Evolutionary conservation across 2,797 vertebrate species (phyloP).

Genomic region (Lacerta agilis): DNA sequence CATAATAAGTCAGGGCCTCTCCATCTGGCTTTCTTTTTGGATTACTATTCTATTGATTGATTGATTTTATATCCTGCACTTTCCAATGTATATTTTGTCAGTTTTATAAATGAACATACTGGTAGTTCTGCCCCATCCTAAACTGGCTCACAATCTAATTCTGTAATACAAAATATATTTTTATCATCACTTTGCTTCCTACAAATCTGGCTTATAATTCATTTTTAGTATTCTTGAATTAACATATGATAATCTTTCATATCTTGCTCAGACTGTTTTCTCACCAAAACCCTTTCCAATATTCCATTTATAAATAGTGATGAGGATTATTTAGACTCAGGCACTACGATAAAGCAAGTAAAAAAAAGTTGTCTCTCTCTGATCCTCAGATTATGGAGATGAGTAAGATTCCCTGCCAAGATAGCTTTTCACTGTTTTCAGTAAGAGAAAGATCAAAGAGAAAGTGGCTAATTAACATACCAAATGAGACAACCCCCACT

Average conservation of each 20-base stretch:
- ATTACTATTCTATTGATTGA: conserved; percentile 16
- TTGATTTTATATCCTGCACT: neutral
- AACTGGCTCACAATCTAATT: neutral
- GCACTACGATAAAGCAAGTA: conserved; percentile 72
- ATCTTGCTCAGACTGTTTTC: conserved; percentile 56
- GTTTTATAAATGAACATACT: neutral
- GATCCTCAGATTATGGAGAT: conserved; percentile 85
- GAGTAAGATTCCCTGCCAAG: conserved; percentile 84
- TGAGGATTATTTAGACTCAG: conserved; percentile 69
- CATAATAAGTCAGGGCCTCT: neutral
- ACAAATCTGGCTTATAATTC: conserved; percentile 35
- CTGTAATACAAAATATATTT: conserved; percentile 39
- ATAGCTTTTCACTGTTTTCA: conserved; percentile 86
- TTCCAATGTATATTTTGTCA: neutral
- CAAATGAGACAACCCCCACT: conserved; percentile 83
- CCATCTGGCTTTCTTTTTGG: neutral
- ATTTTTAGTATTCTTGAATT: conserved; percentile 32
- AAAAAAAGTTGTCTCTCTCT: conserved; percentile 82
- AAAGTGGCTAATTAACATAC: conserved; percentile 86
- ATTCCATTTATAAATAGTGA: conserved; percentile 61
- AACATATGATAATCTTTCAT: conserved; percentile 38
- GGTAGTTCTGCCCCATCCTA: neutral
- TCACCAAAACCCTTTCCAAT: neutral
- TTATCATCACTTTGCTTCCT: neutral
- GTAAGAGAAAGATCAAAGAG: conserved; percentile 84